phyloP scores from a whole-genome alignment of 2,113 vertebrate species.

The Hypomesus transpacificus region DNA sequence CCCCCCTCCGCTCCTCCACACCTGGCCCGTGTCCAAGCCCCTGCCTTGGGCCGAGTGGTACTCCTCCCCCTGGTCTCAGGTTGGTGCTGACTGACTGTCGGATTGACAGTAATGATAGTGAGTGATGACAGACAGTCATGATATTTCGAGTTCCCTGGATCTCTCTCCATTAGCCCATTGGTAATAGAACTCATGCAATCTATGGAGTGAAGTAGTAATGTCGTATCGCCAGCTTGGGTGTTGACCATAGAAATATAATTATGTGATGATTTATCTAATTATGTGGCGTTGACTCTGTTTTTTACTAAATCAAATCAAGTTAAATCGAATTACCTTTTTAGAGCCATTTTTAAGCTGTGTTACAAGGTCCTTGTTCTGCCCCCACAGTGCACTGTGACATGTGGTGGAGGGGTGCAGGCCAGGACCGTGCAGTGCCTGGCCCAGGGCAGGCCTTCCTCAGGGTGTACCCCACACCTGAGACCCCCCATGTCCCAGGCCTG shows the following conservation, averaged over 20 bases:
- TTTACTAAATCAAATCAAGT: too few relatives aligned
- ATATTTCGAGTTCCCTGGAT: too few relatives aligned
- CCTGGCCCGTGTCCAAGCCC: slow-evolving; percentile 12
- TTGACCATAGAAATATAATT: too few relatives aligned
- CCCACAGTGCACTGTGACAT: slow-evolving; percentile 80
- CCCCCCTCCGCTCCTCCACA: slow-evolving; percentile 45
- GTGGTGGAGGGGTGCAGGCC: slow-evolving; percentile 81
- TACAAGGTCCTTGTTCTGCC: not conserved
- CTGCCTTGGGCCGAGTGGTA: slow-evolving; percentile 69
- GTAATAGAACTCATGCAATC: too few relatives aligned
- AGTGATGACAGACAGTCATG: not conserved
- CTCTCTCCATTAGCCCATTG: too few relatives aligned
- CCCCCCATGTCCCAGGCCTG: slow-evolving; percentile 76
- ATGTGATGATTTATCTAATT: too few relatives aligned
- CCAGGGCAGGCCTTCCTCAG: slow-evolving; percentile 58
- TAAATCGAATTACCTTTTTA: too few relatives aligned
- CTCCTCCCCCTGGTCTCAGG: slow-evolving; percentile 83
- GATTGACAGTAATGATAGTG: not conserved
- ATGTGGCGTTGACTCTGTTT: too few relatives aligned
- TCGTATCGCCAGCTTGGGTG: too few relatives aligned
- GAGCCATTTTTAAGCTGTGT: too few relatives aligned
- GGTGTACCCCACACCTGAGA: slow-evolving; percentile 70
- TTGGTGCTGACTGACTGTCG: slow-evolving; percentile 31
- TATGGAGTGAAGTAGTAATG: too few relatives aligned
- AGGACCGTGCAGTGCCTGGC: slow-evolving; percentile 76